Evolutionary conservation across 2,888 invertebrate genomes (phyloP), one percentile per base, ranked within the genome.

Genomic region (Clitarchus hookeri): DNA sequence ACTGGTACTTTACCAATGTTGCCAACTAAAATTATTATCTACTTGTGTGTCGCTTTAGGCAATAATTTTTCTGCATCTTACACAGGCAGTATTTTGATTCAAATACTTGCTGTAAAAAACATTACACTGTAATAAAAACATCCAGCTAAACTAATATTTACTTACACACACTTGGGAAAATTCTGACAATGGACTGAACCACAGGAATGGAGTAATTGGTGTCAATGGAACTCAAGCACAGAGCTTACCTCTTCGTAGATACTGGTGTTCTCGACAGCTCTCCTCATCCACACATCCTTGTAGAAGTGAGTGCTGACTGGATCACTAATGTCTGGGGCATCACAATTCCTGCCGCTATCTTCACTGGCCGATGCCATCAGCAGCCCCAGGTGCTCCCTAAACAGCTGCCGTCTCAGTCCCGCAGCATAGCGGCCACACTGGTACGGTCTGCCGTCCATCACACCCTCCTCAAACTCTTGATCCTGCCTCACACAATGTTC

Each of bases 361-460:
- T 91, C 9, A 80, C 89, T 89, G 86, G 91, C 90, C 85, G 91
- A 91, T 79, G 92, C 91, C 44, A 91, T 91, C 23, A 94, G 90
- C 8, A 95, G 91, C 6, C 98, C 99, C 84, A 99, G 93, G 91
- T 99, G 99, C 91, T 99, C 99, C 87, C 95, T 94, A 92, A 99
- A 98, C 84, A 99, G 92, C 83, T 96, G 94, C 90, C 95, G 96
- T 65, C 99, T 92, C 26, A 99, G 92, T 16, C 96, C 95, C 0
- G 97, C 97, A 0, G 97, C 98, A 90, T 97, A 98, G 87, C 95
- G 94, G 0, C 99, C 99, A 88, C 96, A 96, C 19, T 96, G 95
- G 91, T 95, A 97, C 6, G 95, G 92, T 87, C 94, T 92, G 0
- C 96, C 97, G 91, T 97, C 96, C 96, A 99, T 97, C 25, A 93